A percentile compares a stretch with the other conserved stretches of the same genome.
These are phyloP conservation scores for Actenoides lindsayi DNA, from an alignment of 2,113 vertebrate species.

Conservation along the genomic window DNA sequence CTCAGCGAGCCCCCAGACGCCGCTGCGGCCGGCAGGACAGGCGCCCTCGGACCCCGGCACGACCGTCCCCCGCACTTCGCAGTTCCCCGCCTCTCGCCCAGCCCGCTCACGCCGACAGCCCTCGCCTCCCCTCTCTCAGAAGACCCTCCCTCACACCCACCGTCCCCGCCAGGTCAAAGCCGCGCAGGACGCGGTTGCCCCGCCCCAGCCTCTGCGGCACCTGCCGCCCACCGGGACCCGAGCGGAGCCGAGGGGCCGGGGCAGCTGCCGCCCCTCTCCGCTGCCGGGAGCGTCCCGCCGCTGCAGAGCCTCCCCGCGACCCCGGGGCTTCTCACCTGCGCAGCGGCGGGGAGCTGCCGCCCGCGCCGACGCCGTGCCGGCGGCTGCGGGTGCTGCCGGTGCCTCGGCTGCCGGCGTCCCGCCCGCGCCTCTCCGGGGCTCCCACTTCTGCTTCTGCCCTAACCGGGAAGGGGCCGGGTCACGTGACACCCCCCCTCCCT, in stretches of 20 bases:
- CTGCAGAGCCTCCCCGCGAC: too few species aligned
- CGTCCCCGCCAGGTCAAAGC: too few species aligned
- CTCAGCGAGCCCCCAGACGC: rapidly evolving
- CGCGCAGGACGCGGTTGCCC: not conserved
- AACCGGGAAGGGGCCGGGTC: slow-evolving; percentile 1
- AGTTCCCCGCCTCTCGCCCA: not conserved
- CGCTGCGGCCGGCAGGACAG: rapidly evolving
- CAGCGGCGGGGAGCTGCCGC: not conserved
- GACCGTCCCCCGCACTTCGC: not conserved
- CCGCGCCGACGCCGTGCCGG: not conserved
- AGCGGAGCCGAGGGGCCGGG: not conserved
- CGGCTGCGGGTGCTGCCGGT: not conserved
- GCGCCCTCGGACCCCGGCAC: not conserved
- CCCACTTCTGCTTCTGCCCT: slow-evolving; percentile 11
- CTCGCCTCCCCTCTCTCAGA: not conserved
- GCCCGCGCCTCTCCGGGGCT: not conserved
- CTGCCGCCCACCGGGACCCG: not conserved
- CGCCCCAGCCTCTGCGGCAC: not conserved
- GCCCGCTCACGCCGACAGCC: not conserved
- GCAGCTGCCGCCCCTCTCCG: not conserved
- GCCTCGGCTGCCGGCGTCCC: not conserved
- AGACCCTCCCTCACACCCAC: not conserved
- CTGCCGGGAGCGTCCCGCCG: not conserved
- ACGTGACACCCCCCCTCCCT: not conserved
- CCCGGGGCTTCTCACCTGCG: not conserved